A percentile compares a stretch with the other conserved stretches of the same genome.
phyloP scores from a whole-genome alignment of 2,113 vertebrate species.

The Poecile atricapillus region DNA sequence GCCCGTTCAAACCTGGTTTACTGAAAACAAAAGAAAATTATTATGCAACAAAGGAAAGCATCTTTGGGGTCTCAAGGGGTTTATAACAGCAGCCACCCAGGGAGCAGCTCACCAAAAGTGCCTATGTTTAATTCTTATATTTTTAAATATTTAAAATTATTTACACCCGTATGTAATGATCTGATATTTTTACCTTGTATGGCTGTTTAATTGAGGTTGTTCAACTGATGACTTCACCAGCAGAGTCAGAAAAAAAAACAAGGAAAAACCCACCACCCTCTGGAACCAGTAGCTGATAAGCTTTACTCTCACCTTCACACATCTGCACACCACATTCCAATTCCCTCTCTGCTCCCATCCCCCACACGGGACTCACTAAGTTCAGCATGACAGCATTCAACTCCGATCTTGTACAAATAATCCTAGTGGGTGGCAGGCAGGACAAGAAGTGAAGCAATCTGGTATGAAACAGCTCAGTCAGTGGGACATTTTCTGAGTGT shows the following conservation, averaged over 20 bases:
- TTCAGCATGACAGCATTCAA: background rate
- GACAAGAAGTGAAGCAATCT: background rate
- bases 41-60: background rate
- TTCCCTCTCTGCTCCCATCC: background rate
- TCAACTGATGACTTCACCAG: background rate
- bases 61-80: background rate
- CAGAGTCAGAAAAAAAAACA: background rate
- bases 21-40: background rate
- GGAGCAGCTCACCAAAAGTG: background rate
- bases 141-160: background rate
- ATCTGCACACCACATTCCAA: slow-evolving; percentile 50
- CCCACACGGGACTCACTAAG: background rate
- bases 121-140: background rate
- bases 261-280: background rate
- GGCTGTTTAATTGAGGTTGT: background rate
- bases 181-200: background rate
- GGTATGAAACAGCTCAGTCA: background rate
- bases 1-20: background rate
- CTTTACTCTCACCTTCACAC: slow-evolving; percentile 56
- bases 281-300: slow-evolving; percentile 56
- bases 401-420: background rate
- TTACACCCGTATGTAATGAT: background rate
- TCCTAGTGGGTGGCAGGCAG: background rate
- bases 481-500: background rate
- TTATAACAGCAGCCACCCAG: background rate